phyloP scores from a whole-genome alignment of 2,888 invertebrate species.

The Xestobium rufovillosum region DNA sequence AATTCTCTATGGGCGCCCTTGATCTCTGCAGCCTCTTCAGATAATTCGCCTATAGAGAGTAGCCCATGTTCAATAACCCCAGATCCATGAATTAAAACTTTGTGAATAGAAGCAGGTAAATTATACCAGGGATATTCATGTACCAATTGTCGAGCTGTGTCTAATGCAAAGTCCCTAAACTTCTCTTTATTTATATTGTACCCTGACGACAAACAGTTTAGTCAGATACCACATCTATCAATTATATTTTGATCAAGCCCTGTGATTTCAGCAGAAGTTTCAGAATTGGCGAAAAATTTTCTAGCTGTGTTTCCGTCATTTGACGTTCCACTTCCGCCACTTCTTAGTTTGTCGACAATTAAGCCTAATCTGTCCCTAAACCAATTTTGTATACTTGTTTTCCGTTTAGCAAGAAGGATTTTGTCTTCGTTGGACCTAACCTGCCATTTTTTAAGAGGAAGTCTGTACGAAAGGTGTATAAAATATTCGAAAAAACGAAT shows the following conservation, averaged over 20 bases:
- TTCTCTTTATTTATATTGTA: not conserved
- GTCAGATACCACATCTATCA: constrained; percentile 5
- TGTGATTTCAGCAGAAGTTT: constrained; percentile 14
- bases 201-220: constrained; percentile 4
- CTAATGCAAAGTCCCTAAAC: not conserved
- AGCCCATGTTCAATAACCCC: constrained; percentile 9
- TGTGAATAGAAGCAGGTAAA: constrained; percentile 10
- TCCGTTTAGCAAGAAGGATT: constrained; percentile 11
- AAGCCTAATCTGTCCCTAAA: too few species aligned
- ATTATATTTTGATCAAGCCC: constrained; percentile 10
- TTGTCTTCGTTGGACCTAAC: constrained; percentile 9
- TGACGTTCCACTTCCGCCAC: constrained; percentile 15
- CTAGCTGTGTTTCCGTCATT: constrained; percentile 17
- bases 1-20: too few species aligned
- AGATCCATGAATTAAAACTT: constrained; percentile 14
- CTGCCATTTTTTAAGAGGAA: constrained; percentile 13
- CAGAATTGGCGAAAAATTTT: constrained; percentile 15
- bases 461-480: constrained; percentile 12
- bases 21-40: constrained; percentile 13
- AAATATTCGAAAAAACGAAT: constrained; percentile 14
- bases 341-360: constrained; percentile 12
- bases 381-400: constrained; percentile 7
- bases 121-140: too few species aligned
- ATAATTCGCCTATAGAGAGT: constrained; percentile 11
- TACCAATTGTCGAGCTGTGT: too few species aligned